Evolutionary conservation across 2,888 invertebrate species (phyloP).

Genomic region (Agrypnus murinus): DNA sequence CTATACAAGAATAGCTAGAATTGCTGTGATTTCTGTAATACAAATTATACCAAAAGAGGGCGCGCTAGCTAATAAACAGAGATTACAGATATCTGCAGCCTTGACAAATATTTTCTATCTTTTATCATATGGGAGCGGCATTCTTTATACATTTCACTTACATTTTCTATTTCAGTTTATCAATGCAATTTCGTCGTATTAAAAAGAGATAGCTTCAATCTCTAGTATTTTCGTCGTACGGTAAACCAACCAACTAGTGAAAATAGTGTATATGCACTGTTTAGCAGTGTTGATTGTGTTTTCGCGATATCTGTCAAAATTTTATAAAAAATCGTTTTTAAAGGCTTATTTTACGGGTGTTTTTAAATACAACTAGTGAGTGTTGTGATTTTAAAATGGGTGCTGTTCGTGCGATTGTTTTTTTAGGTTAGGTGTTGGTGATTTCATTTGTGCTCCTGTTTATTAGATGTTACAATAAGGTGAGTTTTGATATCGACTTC

Average conservation of each 20-base stretch:
- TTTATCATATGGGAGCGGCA: conserved; percentile 11
- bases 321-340: conserved; percentile 30
- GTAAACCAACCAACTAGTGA: conserved; percentile 27
- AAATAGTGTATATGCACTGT: conserved; percentile 39
- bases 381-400: neutral
- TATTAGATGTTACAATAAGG: conserved; percentile 4
- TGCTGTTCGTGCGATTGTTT: neutral
- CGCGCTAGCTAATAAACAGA: no score
- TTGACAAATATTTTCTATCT: neutral
- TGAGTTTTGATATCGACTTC: neutral
- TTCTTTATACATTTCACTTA: neutral
- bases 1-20: no score
- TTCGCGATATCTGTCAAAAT: conserved; percentile 45
- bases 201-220: neutral
- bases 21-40: no score
- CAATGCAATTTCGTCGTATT: neutral
- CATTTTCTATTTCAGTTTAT: neutral
- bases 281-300: conserved; percentile 44
- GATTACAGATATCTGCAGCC: no score
- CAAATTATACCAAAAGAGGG: no score
- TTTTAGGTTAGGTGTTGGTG: conserved; percentile 5
- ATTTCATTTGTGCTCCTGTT: neutral
- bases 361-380: neutral
- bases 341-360: conserved; percentile 11
- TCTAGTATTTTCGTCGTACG: conserved; percentile 7